Conservation (phyloP, 92 coral and sea anemone genomes). For the Palythoa caribaeorum region DNA sequence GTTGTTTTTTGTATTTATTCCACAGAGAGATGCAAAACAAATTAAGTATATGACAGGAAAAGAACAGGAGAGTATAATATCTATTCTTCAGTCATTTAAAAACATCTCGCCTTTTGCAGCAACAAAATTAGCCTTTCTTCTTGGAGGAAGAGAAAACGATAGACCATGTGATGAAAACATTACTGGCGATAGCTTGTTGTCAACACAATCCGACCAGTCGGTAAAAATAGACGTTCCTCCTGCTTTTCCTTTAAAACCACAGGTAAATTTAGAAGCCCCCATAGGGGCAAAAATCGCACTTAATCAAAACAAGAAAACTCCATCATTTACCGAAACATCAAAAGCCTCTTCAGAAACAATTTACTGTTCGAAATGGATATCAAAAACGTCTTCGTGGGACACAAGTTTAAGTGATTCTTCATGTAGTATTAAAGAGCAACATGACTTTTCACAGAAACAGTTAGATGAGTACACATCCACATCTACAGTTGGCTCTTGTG, state of each 20-base stretch:
- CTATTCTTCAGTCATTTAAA: constrained; percentile 5
- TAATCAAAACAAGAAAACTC: background rate
- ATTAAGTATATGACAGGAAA: constrained; percentile 25
- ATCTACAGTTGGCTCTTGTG: background rate
- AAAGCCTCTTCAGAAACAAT: background rate
- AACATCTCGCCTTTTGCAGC: constrained; percentile 23
- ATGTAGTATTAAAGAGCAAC: background rate
- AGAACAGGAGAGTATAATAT: background rate
- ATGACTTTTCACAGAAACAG: background rate
- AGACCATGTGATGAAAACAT: background rate
- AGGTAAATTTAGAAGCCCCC: background rate
- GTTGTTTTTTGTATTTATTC: background rate
- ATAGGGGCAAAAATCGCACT: background rate
- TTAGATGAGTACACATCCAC: background rate
- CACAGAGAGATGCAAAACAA: constrained; percentile 26
- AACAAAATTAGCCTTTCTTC: constrained; percentile 20
- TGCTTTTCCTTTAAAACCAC: background rate
- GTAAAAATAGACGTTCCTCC: background rate
- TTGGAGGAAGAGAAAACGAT: too few species aligned
- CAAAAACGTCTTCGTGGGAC: background rate
- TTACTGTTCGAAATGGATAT: background rate
- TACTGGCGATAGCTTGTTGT: background rate
- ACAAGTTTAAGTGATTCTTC: background rate
- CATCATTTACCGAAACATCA: constrained; percentile 23
- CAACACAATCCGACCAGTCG: background rate